Base-by-base conservation (phyloP, 2,113 vertebrate genomes). In the Jacana jacana region DNA sequence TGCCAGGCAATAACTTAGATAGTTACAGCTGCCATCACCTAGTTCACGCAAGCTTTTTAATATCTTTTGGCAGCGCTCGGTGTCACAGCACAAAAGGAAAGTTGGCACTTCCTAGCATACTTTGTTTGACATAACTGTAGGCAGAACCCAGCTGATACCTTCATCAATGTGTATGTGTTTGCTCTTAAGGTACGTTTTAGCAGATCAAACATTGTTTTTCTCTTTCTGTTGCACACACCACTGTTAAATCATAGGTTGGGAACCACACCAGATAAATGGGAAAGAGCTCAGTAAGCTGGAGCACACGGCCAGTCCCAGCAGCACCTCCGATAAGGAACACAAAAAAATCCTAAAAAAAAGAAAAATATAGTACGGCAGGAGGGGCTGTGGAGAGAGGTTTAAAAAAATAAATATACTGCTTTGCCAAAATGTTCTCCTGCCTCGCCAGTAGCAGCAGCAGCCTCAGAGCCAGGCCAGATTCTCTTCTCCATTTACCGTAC, bases 51-150 rank as follows among this genome's bases (percentile, higher is more conserved):
- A 98, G 98, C 98, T 98, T 98, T 98, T 98, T 98, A 98, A 98
- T 98, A 98, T 98, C 98, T 98, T 98, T 98, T 98, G 98, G 98
- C 98, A 98, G 97, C 83, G 72, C 94, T 92, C 52, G 35, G 97
- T 98, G 97, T 98, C 98, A 98, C 97, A 98, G 97, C 98, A 98
- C 98, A 98, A 98, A 98, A 98, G 98, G 98, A 98, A 98, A 98
- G 98, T 97, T 98, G 98, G 98, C 98, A 97, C 97, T 98, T 98
- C 84, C 68, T 91, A 96, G 97, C 98, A 97, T 97, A 98, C 98
- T 98, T 98, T 98, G 98, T 98, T 98, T 98, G 98, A 98, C 98
- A 98, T 98, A 98, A 98, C 98, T 98, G 98, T 98, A 98, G 98
- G 98, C 98, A 98, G 97, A 97, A 97, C 98, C 98, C 98, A 98